These are phyloP conservation scores for Andrena bucephala DNA, from an alignment of 2,888 invertebrate species.

Conservation along the genomic window DNA sequence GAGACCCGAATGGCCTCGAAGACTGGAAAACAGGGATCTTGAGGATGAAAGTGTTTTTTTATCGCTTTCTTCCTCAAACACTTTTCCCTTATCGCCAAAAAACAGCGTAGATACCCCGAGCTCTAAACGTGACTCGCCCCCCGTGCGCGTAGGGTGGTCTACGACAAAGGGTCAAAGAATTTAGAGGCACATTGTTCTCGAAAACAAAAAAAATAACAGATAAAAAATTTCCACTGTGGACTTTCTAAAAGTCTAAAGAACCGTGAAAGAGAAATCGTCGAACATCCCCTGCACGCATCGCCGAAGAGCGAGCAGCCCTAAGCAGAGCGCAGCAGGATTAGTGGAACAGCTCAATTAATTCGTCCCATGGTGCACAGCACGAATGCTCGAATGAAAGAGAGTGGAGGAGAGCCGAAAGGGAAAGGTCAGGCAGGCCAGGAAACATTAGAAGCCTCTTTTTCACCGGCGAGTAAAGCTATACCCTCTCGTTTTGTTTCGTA, in stretches of 20 bases:
- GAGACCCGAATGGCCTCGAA: not conserved
- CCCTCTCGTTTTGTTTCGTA: slow-evolving; percentile 62
- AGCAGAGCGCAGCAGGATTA: not conserved
- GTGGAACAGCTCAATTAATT: slow-evolving; percentile 3
- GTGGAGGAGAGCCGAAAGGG: not conserved
- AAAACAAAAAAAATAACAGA: not conserved
- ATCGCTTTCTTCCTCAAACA: not conserved
- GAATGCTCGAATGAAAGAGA: not conserved
- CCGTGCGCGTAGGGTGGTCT: not conserved
- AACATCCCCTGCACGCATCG: not conserved
- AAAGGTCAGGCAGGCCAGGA: slow-evolving; percentile 28
- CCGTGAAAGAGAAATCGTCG: no score
- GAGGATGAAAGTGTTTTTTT: not conserved
- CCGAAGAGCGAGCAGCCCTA: not conserved
- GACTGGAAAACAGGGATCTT: not conserved
- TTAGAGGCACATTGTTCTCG: not conserved
- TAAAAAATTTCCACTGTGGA: not conserved
- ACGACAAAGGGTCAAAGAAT: not conserved
- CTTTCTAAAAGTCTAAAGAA: not conserved
- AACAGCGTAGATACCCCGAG: not conserved
- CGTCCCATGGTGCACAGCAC: not conserved
- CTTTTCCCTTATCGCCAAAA: not conserved
- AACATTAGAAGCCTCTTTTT: slow-evolving; percentile 55
- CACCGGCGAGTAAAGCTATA: slow-evolving; percentile 53
- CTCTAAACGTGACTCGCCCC: not conserved